phyloP scores from a whole-genome alignment of 1,140 invertebrate species.

The Euschistus heros region DNA sequence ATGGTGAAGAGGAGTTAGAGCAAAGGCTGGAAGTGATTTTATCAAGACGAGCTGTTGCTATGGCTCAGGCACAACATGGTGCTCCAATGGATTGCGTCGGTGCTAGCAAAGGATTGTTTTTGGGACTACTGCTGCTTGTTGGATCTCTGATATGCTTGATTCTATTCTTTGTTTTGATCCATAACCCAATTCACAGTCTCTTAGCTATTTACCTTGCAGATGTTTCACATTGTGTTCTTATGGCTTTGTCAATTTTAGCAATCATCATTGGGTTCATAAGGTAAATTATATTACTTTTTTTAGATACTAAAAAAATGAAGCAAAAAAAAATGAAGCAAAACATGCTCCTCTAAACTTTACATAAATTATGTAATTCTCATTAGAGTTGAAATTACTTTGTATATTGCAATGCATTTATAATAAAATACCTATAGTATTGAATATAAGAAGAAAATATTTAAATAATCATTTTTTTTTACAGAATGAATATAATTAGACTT shows the following conservation, averaged over 20 bases:
- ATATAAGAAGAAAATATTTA: too few relatives aligned
- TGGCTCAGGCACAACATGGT: constrained; percentile 66
- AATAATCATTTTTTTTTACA: too few relatives aligned
- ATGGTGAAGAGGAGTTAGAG: constrained; percentile 73
- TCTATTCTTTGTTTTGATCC: constrained; percentile 85
- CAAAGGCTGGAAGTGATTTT: constrained; percentile 73
- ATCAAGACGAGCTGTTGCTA: constrained; percentile 65
- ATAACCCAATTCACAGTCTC: constrained; percentile 63
- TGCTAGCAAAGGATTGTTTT: constrained; percentile 87
- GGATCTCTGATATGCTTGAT: constrained; percentile 87
- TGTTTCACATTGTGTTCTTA: constrained; percentile 76
- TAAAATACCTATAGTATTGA: too few relatives aligned
- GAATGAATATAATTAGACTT: too few relatives aligned
- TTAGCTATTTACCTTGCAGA: constrained; percentile 83
- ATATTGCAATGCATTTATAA: too few relatives aligned
- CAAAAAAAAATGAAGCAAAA: not conserved
- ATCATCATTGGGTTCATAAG: constrained; percentile 71
- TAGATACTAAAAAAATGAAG: too few relatives aligned
- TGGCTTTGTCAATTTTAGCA: constrained; percentile 75
- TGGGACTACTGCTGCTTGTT: constrained; percentile 77
- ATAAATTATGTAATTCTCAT: not conserved
- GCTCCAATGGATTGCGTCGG: constrained; percentile 83
- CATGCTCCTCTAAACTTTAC: not conserved
- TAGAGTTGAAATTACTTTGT: not conserved
- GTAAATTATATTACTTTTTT: constrained; percentile 12